Conservation (phyloP, 2,888 invertebrate genomes). For the Homarus gammarus region DNA sequence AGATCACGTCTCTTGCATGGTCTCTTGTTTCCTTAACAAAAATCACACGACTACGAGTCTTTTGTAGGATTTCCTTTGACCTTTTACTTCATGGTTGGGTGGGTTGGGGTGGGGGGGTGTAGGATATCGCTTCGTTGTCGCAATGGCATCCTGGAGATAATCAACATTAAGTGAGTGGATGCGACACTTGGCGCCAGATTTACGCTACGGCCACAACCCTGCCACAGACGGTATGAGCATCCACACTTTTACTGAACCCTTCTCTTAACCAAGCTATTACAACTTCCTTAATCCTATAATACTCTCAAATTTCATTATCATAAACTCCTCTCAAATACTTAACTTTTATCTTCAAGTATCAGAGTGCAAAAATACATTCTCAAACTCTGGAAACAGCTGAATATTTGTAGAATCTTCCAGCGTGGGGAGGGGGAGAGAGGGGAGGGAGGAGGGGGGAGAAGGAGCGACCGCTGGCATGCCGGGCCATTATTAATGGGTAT, state of each 20-base stretch:
- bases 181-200: slow-evolving; percentile 46
- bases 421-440: slow-evolving; percentile 19
- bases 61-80: not conserved
- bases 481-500: slow-evolving; percentile 68
- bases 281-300: slow-evolving; percentile 58
- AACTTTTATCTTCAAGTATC: slow-evolving; percentile 47
- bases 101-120: no score
- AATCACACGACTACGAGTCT: not conserved
- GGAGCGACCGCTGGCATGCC: slow-evolving; percentile 51
- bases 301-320: slow-evolving; percentile 52
- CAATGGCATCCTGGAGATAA: slow-evolving; percentile 15
- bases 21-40: not conserved
- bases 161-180: slow-evolving; percentile 47
- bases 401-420: slow-evolving; percentile 54
- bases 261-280: slow-evolving; percentile 57
- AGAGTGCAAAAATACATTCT: slow-evolving; percentile 44
- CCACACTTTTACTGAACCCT: slow-evolving; percentile 51
- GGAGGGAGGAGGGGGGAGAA: slow-evolving; percentile 15
- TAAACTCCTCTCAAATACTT: slow-evolving; percentile 58
- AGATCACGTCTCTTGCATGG: not conserved
- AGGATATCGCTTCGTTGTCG: slow-evolving; percentile 11
- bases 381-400: slow-evolving; percentile 59
- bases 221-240: slow-evolving; percentile 32
- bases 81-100: not conserved
- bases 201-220: slow-evolving; percentile 43